A percentile compares a stretch with the other conserved stretches of the same genome.
Evolutionary conservation across 2,113 vertebrate species (phyloP).

Genomic region (Oncorhynchus kisutch): DNA sequence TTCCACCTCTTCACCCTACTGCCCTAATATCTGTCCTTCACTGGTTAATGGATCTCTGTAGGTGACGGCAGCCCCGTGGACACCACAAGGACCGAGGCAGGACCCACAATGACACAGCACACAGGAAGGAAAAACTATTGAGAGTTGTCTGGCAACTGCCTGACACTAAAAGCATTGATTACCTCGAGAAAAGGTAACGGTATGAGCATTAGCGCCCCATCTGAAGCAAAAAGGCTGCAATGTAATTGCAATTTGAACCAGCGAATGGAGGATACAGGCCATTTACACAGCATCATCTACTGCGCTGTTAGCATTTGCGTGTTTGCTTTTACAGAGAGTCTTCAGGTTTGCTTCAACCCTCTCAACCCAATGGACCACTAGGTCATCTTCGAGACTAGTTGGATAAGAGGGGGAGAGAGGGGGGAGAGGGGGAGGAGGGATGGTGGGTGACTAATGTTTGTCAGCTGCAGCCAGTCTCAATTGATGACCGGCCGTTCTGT

Average conservation of each 20-base stretch:
- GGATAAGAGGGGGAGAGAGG: conserved; percentile 9
- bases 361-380: conserved; percentile 31
- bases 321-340: conserved; percentile 38
- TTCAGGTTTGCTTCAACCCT: conserved; percentile 15
- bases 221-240: conserved; percentile 44
- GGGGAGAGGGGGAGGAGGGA: conserved; percentile 10
- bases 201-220: conserved; percentile 20
- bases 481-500: conserved; percentile 38
- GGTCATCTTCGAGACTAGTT: conserved; percentile 19
- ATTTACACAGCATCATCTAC: conserved; percentile 36
- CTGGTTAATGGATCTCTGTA: conserved; percentile 43
- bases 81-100: conserved; percentile 50
- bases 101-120: conserved; percentile 4
- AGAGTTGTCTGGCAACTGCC: conserved; percentile 48
- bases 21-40: neutral
- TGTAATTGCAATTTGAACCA: conserved; percentile 35
- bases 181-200: conserved; percentile 32
- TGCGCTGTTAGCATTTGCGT: conserved; percentile 34
- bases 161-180: conserved; percentile 58
- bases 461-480: conserved; percentile 38
- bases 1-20: neutral
- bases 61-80: conserved; percentile 36
- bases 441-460: conserved; percentile 34
- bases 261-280: conserved; percentile 21
- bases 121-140: conserved; percentile 2